Evolutionary conservation across 2,113 vertebrate genomes (phyloP).

Genomic region (Ceratotherium simum): DNA sequence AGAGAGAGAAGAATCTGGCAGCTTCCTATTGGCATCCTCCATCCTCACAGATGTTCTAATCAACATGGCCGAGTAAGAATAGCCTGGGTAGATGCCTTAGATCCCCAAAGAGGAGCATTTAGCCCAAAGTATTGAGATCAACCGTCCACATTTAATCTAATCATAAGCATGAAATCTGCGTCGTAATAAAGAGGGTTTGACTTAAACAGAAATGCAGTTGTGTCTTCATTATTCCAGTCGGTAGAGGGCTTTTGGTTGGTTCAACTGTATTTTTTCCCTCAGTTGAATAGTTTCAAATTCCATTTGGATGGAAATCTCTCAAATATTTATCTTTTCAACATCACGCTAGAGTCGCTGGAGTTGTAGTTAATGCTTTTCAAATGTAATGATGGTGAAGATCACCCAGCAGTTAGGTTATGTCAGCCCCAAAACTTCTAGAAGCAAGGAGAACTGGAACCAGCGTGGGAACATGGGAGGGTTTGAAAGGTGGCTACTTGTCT

Average conservation of each 20-base stretch:
- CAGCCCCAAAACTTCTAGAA: not conserved
- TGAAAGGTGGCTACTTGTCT: conserved; percentile 66
- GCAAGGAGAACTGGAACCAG: not conserved
- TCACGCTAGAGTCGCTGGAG: conserved; percentile 58
- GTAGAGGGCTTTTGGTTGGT: fast-evolving
- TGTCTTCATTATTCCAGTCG: not conserved
- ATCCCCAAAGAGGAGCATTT: fast-evolving
- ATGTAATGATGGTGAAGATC: conserved; percentile 26
- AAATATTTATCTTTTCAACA: conserved; percentile 52
- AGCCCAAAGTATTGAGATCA: not conserved
- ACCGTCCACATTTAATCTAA: not conserved
- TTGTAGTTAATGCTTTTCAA: conserved; percentile 76
- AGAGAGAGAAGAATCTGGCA: not conserved
- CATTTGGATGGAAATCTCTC: not conserved
- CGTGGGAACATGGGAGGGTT: fast-evolving
- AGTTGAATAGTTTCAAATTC: not conserved
- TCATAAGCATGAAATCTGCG: not conserved
- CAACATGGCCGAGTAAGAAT: fast-evolving
- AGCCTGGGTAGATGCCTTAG: not conserved
- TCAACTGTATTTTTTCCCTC: not conserved
- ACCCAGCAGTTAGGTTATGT: not conserved
- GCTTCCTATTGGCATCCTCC: not conserved
- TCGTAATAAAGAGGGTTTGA: not conserved
- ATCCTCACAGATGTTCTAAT: too few relatives aligned
- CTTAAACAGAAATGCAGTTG: not conserved